Base-by-base conservation (phyloP, 2,888 invertebrate species). In the Trichopoda pennipes region DNA sequence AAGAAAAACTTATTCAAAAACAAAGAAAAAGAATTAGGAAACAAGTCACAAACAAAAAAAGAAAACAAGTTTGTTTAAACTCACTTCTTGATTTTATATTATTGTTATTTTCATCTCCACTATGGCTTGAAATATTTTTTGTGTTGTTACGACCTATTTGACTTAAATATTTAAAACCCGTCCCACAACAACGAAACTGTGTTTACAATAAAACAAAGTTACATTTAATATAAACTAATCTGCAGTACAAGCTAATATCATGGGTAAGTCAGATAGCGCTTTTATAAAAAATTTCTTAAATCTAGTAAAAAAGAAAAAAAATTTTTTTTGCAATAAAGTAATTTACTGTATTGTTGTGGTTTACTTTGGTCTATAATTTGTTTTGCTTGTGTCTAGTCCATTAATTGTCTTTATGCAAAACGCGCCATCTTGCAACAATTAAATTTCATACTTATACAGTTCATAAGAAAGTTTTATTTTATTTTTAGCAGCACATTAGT, bases 351-450 rank as follows among this genome's bases (percentile, higher is more conserved):
- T 53, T 44, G 42, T 60, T 17, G 17, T 61, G 42, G n/a, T n/a
- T n/a, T 53, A 44, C 38, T 44, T 19, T 47, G 17, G 19, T 19
- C 14, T 47, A 76, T 56, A 63, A 16, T 23, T 28, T 51, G 28
- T 19, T 70, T 77, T 56, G 55, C 28, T 28, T 70, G 32, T 16
- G 32, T 16, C 12, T 58, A n/a, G 49, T 61, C 21, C 49, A 74
- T 55, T 66, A 55, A 60, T 68, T 55, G 61, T 68, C 66, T 68
- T 61, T 10, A 70, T 63, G 60, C 35, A 47, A 53, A 66, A 61
- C 61, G 76, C 79, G 77, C 77, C 80, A 77, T 84, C 76, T 84
- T 84, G 76, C 68, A 74, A 84, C 68, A 84, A 84, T 84, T 73
- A 77, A 82, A 70, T 82, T 80, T 82, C 82, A 73, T 73, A 68